Evolutionary conservation across 2,113 vertebrate genomes (phyloP).

Genomic region (Hippoglossus stenolepis): DNA sequence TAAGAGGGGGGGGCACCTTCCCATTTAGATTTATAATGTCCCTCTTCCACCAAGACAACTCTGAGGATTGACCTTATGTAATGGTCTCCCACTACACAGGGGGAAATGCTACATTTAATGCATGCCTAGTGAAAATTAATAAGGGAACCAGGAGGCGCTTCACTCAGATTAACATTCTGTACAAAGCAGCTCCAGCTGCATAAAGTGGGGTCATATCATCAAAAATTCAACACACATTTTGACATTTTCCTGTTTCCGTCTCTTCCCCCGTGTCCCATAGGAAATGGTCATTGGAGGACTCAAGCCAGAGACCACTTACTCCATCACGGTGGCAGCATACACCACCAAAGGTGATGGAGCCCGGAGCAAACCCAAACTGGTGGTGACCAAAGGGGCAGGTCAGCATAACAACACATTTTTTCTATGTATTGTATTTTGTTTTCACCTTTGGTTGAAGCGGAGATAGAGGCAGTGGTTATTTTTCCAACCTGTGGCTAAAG

Average conservation of each 20-base stretch:
- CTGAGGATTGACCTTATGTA: conserved; percentile 65
- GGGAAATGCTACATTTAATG: conserved; percentile 61
- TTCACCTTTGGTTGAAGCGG: neutral
- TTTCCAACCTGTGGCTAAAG: neutral
- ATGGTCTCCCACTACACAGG: conserved; percentile 44
- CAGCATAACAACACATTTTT: conserved; percentile 32
- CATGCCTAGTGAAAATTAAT: conserved; percentile 68
- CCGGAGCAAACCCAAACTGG: conserved; percentile 95
- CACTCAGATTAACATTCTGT: conserved; percentile 56
- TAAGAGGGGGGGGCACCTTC: conserved; percentile 10
- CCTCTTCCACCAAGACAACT: conserved; percentile 47
- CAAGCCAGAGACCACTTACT: conserved; percentile 95
- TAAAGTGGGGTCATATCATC: conserved; percentile 50
- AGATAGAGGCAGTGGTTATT: neutral
- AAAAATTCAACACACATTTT: conserved; percentile 52
- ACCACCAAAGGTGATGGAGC: conserved; percentile 98
- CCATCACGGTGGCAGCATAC: conserved; percentile 97
- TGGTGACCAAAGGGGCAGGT: conserved; percentile 97
- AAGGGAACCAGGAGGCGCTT: conserved; percentile 53
- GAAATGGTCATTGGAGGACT: conserved; percentile 96
- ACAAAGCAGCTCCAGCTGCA: conserved; percentile 45
- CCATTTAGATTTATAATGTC: conserved; percentile 66
- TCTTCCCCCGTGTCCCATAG: conserved; percentile 74
- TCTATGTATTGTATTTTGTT: conserved; percentile 13
- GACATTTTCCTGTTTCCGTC: conserved; percentile 52